Conservation (phyloP, 2,113 vertebrate species). For the Delphinapterus leucas region DNA sequence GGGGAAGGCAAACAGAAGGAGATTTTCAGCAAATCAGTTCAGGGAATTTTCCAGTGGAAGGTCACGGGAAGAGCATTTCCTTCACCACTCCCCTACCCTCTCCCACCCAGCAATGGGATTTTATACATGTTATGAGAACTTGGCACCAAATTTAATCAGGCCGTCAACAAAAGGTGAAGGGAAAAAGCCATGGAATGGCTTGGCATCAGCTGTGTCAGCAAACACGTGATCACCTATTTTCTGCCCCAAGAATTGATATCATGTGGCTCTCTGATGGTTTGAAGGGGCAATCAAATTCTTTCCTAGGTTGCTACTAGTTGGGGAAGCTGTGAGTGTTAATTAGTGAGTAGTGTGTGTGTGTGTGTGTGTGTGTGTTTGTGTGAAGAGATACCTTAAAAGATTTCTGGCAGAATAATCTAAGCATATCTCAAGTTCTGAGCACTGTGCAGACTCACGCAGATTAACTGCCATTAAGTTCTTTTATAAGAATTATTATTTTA, state of each 20-base stretch:
- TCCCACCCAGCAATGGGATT: neutral
- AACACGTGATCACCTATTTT: neutral
- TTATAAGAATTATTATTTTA: conserved; percentile 40
- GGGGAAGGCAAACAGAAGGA: conserved; percentile 78
- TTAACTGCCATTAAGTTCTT: conserved; percentile 24
- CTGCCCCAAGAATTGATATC: neutral
- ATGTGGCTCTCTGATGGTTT: neutral
- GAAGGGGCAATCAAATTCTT: conserved; percentile 6
- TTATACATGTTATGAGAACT: neutral
- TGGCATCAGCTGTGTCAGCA: neutral
- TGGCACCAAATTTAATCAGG: neutral
- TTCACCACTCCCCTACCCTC: neutral
- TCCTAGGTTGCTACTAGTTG: neutral
- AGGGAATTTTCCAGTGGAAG: neutral
- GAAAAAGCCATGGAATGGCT: neutral
- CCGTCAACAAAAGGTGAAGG: neutral
- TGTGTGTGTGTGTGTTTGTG: neutral
- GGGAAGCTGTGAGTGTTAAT: neutral
- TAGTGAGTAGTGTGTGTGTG: neutral
- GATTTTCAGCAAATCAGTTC: conserved; percentile 63
- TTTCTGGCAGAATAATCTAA: neutral
- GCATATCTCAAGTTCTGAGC: conserved; percentile 2
- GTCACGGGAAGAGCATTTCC: neutral
- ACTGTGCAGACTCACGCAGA: conserved; percentile 33
- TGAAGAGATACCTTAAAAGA: neutral